Evolutionary conservation across 1,140 invertebrate genomes (phyloP).

Genomic region (Chrysomallon squamiferum): DNA sequence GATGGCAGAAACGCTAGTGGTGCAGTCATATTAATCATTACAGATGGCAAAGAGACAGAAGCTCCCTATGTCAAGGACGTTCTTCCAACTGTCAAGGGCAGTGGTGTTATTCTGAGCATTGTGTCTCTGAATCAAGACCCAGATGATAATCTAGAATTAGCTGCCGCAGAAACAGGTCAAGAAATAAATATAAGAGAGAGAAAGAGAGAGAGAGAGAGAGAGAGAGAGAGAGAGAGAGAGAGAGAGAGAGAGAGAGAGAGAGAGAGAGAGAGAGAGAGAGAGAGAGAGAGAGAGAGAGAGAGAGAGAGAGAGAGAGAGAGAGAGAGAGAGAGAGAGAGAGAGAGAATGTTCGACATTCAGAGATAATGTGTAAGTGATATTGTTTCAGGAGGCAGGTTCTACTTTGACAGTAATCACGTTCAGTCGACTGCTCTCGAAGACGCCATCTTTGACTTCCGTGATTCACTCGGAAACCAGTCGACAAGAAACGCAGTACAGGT

Average conservation of each 20-base stretch:
- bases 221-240: too few relatives aligned
- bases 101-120: conserved; percentile 12
- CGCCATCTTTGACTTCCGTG: conserved; percentile 13
- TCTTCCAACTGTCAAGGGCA: not conserved
- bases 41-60: conserved; percentile 12
- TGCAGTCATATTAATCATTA: conserved; percentile 11
- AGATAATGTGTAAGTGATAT: too few relatives aligned
- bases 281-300: too few relatives aligned
- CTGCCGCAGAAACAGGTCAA: conserved; percentile 3
- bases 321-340: too few relatives aligned
- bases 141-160: conserved; percentile 1
- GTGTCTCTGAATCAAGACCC: conserved; percentile 3
- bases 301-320: too few relatives aligned
- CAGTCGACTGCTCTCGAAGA: conserved; percentile 12
- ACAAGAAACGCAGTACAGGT: conserved; percentile 2
- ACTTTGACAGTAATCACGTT: conserved; percentile 15
- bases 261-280: too few relatives aligned
- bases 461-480: not conserved
- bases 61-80: not conserved
- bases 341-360: too few relatives aligned
- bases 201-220: too few relatives aligned
- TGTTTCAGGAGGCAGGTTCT: conserved; percentile 13
- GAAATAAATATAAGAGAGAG: too few relatives aligned
- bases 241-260: too few relatives aligned
- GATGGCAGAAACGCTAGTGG: conserved; percentile 1